Evolutionary conservation across 2,797 vertebrate genomes (phyloP).

Genomic region (Trichosurus vulpecula): DNA sequence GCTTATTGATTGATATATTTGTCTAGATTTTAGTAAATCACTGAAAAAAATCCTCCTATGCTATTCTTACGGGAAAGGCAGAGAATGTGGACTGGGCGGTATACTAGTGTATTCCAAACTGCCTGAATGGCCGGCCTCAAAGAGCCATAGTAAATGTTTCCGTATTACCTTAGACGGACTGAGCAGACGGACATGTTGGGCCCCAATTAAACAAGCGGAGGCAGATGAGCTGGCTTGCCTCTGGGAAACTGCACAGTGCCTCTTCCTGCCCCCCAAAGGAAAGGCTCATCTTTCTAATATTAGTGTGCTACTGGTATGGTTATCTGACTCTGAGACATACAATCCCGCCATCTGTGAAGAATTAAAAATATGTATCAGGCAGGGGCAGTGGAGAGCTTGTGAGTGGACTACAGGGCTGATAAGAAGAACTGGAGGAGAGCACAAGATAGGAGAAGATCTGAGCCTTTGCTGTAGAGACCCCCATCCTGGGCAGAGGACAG

Average conservation of each 20-base stretch:
- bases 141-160: not conserved
- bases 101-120: not conserved
- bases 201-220: not conserved
- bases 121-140: not conserved
- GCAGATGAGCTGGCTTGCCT: not conserved
- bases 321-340: not conserved
- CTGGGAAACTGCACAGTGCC: not conserved
- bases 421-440: too few species aligned
- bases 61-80: not conserved
- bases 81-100: not conserved
- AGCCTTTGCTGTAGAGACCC: not conserved
- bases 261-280: not conserved
- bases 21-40: not conserved
- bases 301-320: not conserved
- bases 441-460: not conserved
- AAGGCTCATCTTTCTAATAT: not conserved
- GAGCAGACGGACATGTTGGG: not conserved
- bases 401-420: not conserved
- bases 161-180: not conserved
- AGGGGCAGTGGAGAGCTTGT: not conserved
- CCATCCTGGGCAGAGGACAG: not conserved
- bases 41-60: not conserved
- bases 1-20: not conserved
- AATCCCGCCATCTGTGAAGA: not conserved
- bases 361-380: not conserved